Evolutionary conservation across 2,797 vertebrate genomes (phyloP).

Genomic region (Apogon talboti): DNA sequence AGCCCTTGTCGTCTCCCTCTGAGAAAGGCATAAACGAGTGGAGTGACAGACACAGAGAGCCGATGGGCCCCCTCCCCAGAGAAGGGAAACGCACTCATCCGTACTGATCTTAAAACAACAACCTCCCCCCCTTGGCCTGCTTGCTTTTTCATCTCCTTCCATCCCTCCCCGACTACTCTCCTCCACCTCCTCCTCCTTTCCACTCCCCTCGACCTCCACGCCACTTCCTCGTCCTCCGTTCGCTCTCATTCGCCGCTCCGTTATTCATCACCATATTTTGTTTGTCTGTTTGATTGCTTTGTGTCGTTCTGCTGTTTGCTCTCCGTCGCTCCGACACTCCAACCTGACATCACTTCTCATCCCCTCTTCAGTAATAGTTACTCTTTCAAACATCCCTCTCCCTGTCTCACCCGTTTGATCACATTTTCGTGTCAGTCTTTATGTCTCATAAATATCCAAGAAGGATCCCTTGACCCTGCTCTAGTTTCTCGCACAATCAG

Average conservation of each 20-base stretch:
- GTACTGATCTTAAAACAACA: slow-evolving; percentile 87
- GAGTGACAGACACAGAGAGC: slow-evolving; percentile 81
- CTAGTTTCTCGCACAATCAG: slow-evolving; percentile 37
- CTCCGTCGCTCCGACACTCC: slow-evolving; percentile 29
- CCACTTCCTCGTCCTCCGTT: slow-evolving; percentile 39
- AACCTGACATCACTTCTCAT: slow-evolving; percentile 26
- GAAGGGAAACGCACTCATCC: slow-evolving; percentile 79
- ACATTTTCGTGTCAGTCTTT: slow-evolving; percentile 63
- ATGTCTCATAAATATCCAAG: slow-evolving; percentile 71
- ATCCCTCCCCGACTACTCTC: slow-evolving; percentile 39
- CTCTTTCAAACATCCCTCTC: slow-evolving; percentile 47
- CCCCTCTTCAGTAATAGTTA: slow-evolving; percentile 43
- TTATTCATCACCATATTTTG: slow-evolving; percentile 20
- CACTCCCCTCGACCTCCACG: slow-evolving; percentile 17
- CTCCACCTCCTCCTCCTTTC: slow-evolving; percentile 31
- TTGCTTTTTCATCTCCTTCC: slow-evolving; percentile 24
- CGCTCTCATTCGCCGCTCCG: slow-evolving; percentile 41
- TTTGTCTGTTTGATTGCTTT: slow-evolving; percentile 50
- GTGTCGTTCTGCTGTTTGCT: slow-evolving; percentile 42
- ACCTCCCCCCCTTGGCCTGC: slow-evolving; percentile 60
- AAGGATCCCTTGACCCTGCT: slow-evolving; percentile 54
- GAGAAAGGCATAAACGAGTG: slow-evolving; percentile 68
- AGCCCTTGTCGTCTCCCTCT: slow-evolving; percentile 70
- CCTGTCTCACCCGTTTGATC: slow-evolving; percentile 53
- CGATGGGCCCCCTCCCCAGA: slow-evolving; percentile 75